Evolutionary conservation across 2,888 invertebrate species (phyloP).

Genomic region (Xanthia togata): DNA sequence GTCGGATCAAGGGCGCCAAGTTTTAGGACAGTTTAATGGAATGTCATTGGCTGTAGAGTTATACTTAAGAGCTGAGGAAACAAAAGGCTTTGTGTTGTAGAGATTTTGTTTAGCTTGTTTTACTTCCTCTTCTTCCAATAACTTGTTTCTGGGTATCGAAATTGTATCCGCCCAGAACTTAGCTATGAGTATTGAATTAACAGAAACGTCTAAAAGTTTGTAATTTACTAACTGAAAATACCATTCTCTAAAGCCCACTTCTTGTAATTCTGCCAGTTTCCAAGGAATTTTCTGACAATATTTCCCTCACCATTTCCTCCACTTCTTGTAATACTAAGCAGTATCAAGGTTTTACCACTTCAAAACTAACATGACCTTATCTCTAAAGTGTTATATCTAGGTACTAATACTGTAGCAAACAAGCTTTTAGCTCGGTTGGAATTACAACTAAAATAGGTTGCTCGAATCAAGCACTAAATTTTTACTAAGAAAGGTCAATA

Average conservation of each 20-base stretch:
- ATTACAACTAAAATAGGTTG: not conserved
- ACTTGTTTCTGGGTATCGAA: not conserved
- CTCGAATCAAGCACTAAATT: slow-evolving; percentile 9
- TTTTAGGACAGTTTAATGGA: slow-evolving; percentile 38
- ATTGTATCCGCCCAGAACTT: not conserved
- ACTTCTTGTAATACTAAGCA: not conserved
- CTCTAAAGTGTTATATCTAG: not conserved
- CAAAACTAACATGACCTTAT: not conserved
- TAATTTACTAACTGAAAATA: not conserved
- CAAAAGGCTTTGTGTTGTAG: not conserved
- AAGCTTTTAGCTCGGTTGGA: not conserved
- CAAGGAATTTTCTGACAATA: not conserved
- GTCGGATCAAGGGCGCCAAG: slow-evolving; percentile 33
- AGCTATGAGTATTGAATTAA: not conserved
- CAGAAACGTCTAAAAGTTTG: no score
- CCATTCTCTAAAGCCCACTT: not conserved
- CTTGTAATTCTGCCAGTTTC: not conserved
- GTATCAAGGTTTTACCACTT: no score
- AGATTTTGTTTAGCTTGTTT: not conserved
- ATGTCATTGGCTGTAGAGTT: slow-evolving; percentile 8
- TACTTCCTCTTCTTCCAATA: no score
- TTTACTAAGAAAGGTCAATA: not conserved
- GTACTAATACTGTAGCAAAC: not conserved
- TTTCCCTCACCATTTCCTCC: not conserved
- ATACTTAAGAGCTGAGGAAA: slow-evolving; percentile 10